phyloP scores from a whole-genome alignment of 2,797 vertebrate genomes.

The Furcifer pardalis region DNA sequence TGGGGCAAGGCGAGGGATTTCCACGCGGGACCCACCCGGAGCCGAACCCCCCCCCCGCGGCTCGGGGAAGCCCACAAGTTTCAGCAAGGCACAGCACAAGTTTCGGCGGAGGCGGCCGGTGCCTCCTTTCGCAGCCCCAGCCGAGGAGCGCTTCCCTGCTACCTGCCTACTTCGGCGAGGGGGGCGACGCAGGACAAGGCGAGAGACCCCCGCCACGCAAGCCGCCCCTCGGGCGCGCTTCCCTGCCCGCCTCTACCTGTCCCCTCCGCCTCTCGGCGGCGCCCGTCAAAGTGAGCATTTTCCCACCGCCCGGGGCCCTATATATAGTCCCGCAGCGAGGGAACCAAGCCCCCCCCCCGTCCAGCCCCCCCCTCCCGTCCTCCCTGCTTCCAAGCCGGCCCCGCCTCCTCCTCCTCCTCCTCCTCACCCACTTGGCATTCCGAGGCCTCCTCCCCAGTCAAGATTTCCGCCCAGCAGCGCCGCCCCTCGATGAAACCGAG shows the following conservation, averaged over 20 bases:
- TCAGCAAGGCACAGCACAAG: no score
- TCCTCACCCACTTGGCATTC: conserved; percentile 18
- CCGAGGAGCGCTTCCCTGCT: background rate
- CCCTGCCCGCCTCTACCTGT: background rate
- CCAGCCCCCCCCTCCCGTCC: conserved; percentile 6
- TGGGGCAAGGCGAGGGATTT: background rate
- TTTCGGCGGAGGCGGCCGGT: background rate
- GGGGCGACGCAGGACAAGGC: background rate
- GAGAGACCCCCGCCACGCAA: background rate
- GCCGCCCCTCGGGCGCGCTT: background rate
- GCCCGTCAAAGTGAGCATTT: conserved; percentile 38
- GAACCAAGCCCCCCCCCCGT: conserved; percentile 5
- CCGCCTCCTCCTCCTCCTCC: no score
- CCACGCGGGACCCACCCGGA: no score
- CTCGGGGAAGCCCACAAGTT: no score
- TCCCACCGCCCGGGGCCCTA: conserved; percentile 25
- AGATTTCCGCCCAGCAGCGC: conserved; percentile 55
- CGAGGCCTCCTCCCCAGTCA: background rate
- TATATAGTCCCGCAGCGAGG: conserved; percentile 42
- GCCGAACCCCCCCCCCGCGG: background rate
- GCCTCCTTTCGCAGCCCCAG: no score
- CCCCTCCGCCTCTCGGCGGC: background rate
- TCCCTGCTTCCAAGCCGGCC: background rate
- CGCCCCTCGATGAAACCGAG: background rate
- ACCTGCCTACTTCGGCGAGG: background rate